Conservation (phyloP, 2,113 vertebrate species). For the Apteryx mantelli region DNA sequence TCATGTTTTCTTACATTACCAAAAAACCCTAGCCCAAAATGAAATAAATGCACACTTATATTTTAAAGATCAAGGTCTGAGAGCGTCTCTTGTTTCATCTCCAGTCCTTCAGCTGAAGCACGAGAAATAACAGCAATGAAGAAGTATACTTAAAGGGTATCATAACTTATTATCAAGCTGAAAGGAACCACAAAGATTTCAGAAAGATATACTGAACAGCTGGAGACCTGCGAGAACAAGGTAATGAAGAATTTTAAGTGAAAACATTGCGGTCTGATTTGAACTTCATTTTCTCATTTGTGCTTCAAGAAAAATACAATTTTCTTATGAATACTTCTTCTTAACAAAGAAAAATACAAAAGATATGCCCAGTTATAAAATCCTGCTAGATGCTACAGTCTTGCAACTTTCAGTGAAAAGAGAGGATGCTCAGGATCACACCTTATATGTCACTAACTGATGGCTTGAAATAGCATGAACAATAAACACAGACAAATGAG, state of each 20-base stretch:
- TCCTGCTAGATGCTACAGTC: rapidly evolving
- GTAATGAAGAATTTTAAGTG: conserved; percentile 7
- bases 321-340: not conserved
- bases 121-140: not conserved
- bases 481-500: not conserved
- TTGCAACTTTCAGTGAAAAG: not conserved
- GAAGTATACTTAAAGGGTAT: not conserved
- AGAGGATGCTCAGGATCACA: not conserved
- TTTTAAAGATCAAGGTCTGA: not conserved
- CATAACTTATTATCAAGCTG: not conserved
- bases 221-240: not conserved
- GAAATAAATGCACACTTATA: not conserved
- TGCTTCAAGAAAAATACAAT: not conserved
- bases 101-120: not conserved
- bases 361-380: not conserved
- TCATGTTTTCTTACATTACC: not conserved
- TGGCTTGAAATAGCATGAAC: not conserved
- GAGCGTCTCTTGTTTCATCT: not conserved
- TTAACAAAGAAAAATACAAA: not conserved
- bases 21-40: not conserved
- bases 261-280: not conserved
- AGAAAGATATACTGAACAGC: not conserved
- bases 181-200: not conserved
- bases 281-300: not conserved
- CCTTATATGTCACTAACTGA: not conserved